Conservation (phyloP, 2,888 invertebrate genomes). For the Temnothorax unifasciatus region DNA sequence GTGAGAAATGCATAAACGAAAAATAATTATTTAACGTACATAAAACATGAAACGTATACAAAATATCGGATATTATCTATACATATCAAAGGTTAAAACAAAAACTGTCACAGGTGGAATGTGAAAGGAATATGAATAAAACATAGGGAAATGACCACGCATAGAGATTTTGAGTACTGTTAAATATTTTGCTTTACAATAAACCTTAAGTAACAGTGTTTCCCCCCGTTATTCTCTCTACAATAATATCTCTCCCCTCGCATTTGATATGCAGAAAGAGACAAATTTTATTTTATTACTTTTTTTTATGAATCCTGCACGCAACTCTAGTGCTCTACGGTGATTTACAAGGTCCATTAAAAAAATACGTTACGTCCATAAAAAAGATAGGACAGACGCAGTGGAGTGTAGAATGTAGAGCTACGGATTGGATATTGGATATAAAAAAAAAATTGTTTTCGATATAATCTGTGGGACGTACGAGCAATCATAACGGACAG, state of each 20-base stretch:
- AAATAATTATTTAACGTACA: conserved; percentile 24
- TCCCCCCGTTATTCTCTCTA: conserved; percentile 64
- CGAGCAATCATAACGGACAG: conserved; percentile 42
- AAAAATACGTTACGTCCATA: conserved; percentile 42
- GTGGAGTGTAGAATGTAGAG: conserved; percentile 11
- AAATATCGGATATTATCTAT: conserved; percentile 3
- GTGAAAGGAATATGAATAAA: conserved; percentile 1
- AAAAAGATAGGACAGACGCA: conserved; percentile 50
- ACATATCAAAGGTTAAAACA: conserved; percentile 19
- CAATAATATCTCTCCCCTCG: conserved; percentile 55
- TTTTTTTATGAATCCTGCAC: conserved; percentile 26
- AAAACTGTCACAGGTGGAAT: not conserved
- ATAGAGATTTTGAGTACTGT: conserved; percentile 70
- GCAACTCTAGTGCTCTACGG: conserved; percentile 27
- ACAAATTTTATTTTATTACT: conserved; percentile 19
- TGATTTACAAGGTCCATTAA: conserved; percentile 43
- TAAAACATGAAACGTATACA: conserved; percentile 5
- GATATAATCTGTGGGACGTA: conserved; percentile 44
- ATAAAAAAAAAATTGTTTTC: conserved; percentile 8
- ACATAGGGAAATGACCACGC: conserved; percentile 69
- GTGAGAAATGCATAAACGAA: not conserved
- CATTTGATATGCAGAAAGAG: conserved; percentile 52
- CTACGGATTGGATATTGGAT: conserved; percentile 49
- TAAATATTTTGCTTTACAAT: conserved; percentile 78
- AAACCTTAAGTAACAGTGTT: conserved; percentile 72